Conservation (phyloP, 1,140 invertebrate genomes). For the Sycobia sp. region DNA sequence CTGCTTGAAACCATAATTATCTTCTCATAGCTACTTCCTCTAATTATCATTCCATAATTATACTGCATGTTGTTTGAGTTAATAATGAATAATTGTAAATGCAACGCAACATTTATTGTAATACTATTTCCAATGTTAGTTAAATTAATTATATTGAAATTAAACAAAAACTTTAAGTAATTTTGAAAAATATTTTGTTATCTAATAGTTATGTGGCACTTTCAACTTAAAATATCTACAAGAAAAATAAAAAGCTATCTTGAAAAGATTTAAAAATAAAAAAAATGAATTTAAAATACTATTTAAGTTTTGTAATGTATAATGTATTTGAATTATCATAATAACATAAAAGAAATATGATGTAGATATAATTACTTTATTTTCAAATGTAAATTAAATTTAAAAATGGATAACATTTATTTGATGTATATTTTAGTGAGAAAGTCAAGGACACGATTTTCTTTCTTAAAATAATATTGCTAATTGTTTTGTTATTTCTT, state of each 20-base stretch:
- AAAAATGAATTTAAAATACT: too few relatives aligned
- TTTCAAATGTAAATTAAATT: too few relatives aligned
- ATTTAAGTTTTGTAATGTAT: too few relatives aligned
- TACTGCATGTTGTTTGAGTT: slow-evolving; percentile 6
- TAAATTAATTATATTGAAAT: too few relatives aligned
- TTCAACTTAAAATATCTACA: slow-evolving; percentile 4
- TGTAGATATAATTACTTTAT: too few relatives aligned
- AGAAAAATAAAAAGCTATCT: slow-evolving; percentile 23
- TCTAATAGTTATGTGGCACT: slow-evolving; percentile 1
- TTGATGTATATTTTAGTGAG: too few relatives aligned
- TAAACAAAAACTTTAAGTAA: too few relatives aligned
- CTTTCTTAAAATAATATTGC: too few relatives aligned
- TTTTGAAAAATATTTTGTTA: slow-evolving; percentile 12
- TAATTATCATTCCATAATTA: slow-evolving; percentile 19
- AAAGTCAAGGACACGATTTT: too few relatives aligned
- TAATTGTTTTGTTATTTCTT: too few relatives aligned
- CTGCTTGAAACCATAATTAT: slow-evolving; percentile 20
- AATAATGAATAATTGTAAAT: slow-evolving; percentile 16
- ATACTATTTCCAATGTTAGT: slow-evolving; percentile 1
- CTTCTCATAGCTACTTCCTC: slow-evolving; percentile 9
- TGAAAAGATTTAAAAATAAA: slow-evolving; percentile 1
- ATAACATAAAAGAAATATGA: slow-evolving; percentile 1
- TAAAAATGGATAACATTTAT: too few relatives aligned
- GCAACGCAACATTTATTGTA: not conserved
- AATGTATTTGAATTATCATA: not conserved